Percentiles rank a stretch among this genome's conserved stretches.
phyloP scores from a whole-genome alignment of 2,113 vertebrate genomes.

The Crotophaga sulcirostris region DNA sequence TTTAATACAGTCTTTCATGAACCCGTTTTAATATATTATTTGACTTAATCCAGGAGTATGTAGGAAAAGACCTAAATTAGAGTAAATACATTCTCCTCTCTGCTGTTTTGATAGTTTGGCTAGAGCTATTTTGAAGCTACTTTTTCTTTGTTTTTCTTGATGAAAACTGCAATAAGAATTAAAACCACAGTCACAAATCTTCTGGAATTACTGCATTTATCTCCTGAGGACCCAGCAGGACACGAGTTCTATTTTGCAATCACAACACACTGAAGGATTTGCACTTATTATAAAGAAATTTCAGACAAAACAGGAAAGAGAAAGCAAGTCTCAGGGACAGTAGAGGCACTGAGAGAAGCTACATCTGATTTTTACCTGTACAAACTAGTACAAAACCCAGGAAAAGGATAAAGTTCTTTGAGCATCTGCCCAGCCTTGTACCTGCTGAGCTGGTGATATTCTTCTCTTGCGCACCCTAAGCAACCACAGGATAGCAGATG shows the following conservation, averaged over 20 bases:
- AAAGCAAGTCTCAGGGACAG: not conserved
- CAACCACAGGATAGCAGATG: not conserved
- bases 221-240: not conserved
- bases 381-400: not conserved
- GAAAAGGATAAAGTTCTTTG: not conserved
- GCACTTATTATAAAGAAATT: not conserved
- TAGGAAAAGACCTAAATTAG: not conserved
- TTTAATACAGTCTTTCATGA: not conserved
- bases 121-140: not conserved
- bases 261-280: not conserved
- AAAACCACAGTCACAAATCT: not conserved
- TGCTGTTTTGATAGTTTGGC: not conserved
- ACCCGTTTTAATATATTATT: not conserved
- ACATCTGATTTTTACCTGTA: not conserved
- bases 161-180: not conserved
- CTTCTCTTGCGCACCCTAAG: accelerated
- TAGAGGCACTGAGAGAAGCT: not conserved
- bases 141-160: not conserved
- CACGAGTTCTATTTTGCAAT: not conserved
- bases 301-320: not conserved
- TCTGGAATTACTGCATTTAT: not conserved
- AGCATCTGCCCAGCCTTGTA: not conserved
- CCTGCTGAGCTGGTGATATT: not conserved
- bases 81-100: not conserved
- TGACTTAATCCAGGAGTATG: not conserved